Base-by-base conservation (phyloP, 2,888 invertebrate genomes). In the Mellilla xanthometata region DNA sequence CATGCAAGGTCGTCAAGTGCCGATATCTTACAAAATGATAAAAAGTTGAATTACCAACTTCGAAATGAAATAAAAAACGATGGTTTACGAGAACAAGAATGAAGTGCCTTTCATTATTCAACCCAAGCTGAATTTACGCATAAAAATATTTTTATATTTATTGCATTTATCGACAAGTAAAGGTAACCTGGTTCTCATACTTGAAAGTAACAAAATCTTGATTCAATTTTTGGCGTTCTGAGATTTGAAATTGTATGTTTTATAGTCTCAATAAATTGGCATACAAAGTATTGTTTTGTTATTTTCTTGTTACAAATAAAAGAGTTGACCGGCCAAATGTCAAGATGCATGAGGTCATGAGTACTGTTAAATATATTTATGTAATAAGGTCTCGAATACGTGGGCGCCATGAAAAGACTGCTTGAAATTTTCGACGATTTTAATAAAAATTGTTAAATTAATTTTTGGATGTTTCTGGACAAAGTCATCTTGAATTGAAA, bases 261-360 rank as follows among this genome's bases (percentile, higher is more conserved):
- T 31, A 9, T 22, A 6, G 27, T 19, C 5, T 27, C 9, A 23
- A n/a, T 29, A 33, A 33, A 23, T 34, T 41, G 10, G 4, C 13
- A 29, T 29, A 9, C 19, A 24, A 24, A 24, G 27, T 39, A 32
- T 9, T 39, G 15, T 39, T 33, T 34, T 29, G 22, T 12, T 23
- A 31, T 12, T 12, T 29, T n/a, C 24, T 24, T 24, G 7, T 19
- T 19, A 19, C 19, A 24, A 24, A 7, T 5, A 19, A 19, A 19
- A 5, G 15, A 2, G 24, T 24, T n/a, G 49, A 53, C 56, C 56
- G 26, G 32, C 34, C 42, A 53, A 52, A 53, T 53, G 51, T 52
- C 53, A 56, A 49, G 51, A 43, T 47, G 38, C 30, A 35, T 56
- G 51, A 49, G 51, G 51, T 56, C 56, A 51, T 44, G 38, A 13